phyloP scores from a whole-genome alignment of 2,113 vertebrate species.

The Saccopteryx leptura region DNA sequence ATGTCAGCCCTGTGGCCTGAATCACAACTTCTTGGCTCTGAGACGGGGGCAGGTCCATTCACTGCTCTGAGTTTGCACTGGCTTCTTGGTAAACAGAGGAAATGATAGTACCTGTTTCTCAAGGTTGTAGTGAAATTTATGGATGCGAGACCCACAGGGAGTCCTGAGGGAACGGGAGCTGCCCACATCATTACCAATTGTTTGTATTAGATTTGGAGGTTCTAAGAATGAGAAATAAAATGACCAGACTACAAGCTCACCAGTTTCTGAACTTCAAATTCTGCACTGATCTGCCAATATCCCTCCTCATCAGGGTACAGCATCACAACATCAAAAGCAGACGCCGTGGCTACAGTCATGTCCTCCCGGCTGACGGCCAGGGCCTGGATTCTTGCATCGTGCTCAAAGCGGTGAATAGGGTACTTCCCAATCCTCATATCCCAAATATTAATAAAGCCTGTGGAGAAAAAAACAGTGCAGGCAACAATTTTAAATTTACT shows the following conservation, averaged over 20 bases:
- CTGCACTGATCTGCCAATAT: conserved; percentile 91
- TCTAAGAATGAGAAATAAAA: not conserved
- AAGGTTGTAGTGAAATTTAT: not conserved
- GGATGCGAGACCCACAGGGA: not conserved
- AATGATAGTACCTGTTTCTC: not conserved
- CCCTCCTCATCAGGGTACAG: conserved; percentile 91
- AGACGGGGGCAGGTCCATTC: not conserved
- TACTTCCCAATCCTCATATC: conserved; percentile 91
- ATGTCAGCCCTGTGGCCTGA: not conserved
- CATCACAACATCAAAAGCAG: conserved; percentile 91
- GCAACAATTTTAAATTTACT: not conserved
- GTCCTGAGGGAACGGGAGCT: not conserved
- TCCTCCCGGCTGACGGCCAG: conserved; percentile 90
- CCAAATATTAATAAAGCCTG: conserved; percentile 96
- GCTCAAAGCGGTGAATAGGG: conserved; percentile 94
- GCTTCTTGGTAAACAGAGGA: not conserved
- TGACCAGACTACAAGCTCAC: conserved; percentile 87
- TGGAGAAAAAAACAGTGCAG: accelerated
- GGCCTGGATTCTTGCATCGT: conserved; percentile 90
- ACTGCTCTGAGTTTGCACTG: not conserved
- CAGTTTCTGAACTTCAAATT: conserved; percentile 91
- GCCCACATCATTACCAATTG: not conserved
- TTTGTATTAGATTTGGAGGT: not conserved
- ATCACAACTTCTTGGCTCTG: not conserved
- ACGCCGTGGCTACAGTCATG: conserved; percentile 89